Conservation (phyloP, 1,140 invertebrate species). For the Oreohelix idahoensis region DNA sequence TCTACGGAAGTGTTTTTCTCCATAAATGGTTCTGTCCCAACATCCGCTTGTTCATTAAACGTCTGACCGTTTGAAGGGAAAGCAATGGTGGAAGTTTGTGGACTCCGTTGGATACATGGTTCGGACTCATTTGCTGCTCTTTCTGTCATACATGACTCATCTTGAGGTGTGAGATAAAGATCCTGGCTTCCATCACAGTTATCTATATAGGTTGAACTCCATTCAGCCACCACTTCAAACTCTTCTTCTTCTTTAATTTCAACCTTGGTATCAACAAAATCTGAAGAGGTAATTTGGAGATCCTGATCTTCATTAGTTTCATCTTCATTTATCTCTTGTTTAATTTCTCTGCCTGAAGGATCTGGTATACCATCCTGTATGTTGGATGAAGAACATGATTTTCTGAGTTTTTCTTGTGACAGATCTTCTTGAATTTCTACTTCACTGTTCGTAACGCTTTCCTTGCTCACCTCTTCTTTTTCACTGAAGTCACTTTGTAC, state of each 20-base stretch:
- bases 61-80: neutral
- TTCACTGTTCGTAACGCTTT: neutral
- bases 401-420: conserved; percentile 80
- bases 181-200: neutral
- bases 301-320: conserved; percentile 38
- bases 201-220: conserved; percentile 46
- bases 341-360: neutral
- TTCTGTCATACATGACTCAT: neutral
- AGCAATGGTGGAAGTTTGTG: neutral
- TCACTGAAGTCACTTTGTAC: neutral
- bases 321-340: conserved; percentile 38
- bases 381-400: conserved; percentile 30
- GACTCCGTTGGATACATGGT: neutral
- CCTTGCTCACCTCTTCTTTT: conserved; percentile 10
- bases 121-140: conserved; percentile 21
- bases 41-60: neutral
- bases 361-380: conserved; percentile 6
- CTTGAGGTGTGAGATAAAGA: neutral
- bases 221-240: conserved; percentile 69
- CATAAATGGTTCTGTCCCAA: neutral
- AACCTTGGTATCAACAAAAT: conserved; percentile 16
- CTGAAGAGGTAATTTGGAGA: neutral
- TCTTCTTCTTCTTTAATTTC: conserved; percentile 45
- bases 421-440: conserved; percentile 78
- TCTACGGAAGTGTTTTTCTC: neutral